Evolutionary conservation across 2,113 vertebrate genomes (phyloP), one percentile per base, ranked within the genome.

Genomic region (Prionailurus viverrinus): DNA sequence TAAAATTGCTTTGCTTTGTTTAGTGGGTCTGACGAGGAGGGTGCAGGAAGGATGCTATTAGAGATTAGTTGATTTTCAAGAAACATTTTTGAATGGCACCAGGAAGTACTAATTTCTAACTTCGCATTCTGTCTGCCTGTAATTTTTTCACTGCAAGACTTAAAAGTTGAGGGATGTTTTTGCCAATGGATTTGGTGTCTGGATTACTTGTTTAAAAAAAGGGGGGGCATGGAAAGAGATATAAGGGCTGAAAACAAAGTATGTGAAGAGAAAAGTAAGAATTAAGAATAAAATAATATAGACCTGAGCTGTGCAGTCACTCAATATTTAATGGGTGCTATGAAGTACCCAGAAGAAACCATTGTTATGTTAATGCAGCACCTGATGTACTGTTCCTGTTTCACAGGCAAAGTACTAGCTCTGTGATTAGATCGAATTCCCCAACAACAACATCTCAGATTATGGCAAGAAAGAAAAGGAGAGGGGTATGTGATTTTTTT

Each of bases 391-490:
- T 98, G 96, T 95, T 98, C 39, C 96, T 98, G 36, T 98, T 98
- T 81, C 21, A 16, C 98, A 99, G 99, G 95, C 99, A 99, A 97
- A 99, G 98, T 95, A 98, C 98, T 92, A 98, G 98, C 53, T 99
- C 99, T 65, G 98, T 99, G 89, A 98, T 99, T 87, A 99, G 99
- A 97, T 99, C 99, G 14, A 99, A 98, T 92, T 99, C 99, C 41
- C 99, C 99, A 55, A 99, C 99, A 45, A 99, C 99, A 78, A 99
- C 99, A 21, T 99, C 99, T 68, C 99, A 99, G 98, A 99, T 99
- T 91, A 99, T 99, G 99, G 99, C 99, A 82, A 99, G 99, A 98
- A 99, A 99, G 94, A 99, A 99, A 98, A 99, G 99, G 97, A 99
- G 99, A 99, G 99, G 99, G 99, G 99, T 99, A 99, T 36, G 98